A percentile compares a stretch with the other conserved stretches of the same genome.
These are phyloP conservation scores for Bombus soroeensis DNA, from an alignment of 1,140 invertebrate genomes.

Conservation along the genomic window DNA sequence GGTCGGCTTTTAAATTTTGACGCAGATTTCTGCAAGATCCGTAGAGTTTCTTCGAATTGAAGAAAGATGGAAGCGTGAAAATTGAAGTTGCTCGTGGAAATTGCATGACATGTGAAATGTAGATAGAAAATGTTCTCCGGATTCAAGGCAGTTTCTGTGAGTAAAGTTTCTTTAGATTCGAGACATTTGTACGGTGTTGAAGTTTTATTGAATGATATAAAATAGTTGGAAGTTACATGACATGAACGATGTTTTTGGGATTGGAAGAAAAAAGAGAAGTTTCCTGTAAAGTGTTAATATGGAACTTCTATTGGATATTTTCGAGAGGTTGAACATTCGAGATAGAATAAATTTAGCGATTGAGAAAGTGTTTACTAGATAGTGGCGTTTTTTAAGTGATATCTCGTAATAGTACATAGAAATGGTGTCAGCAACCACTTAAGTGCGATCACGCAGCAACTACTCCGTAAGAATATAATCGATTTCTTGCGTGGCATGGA, in stretches of 20 bases:
- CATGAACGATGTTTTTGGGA: too few relatives aligned
- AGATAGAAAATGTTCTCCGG: not conserved
- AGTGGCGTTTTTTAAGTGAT: not conserved
- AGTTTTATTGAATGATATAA: too few relatives aligned
- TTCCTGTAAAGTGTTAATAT: not conserved
- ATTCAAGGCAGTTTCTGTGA: not conserved
- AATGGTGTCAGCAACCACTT: conserved; percentile 20
- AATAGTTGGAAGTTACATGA: too few relatives aligned
- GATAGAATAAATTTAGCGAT: not conserved
- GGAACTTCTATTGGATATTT: not conserved
- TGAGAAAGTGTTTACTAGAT: not conserved
- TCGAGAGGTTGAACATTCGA: accelerated
- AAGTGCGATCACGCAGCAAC: conserved; percentile 45
- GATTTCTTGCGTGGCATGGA: conserved; percentile 21
- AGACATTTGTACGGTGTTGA: too few relatives aligned
- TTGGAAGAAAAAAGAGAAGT: not conserved
- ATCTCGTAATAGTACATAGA: not conserved
- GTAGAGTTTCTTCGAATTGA: too few relatives aligned
- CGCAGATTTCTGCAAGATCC: too few relatives aligned
- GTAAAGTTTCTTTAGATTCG: too few relatives aligned
- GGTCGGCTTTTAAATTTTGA: too few relatives aligned
- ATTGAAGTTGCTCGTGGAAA: not conserved
- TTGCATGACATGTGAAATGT: not conserved
- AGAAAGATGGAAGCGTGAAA: too few relatives aligned
- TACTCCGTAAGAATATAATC: conserved; percentile 43